Conservation (phyloP, 1,140 invertebrate species). For the Drosophila ironensis region DNA sequence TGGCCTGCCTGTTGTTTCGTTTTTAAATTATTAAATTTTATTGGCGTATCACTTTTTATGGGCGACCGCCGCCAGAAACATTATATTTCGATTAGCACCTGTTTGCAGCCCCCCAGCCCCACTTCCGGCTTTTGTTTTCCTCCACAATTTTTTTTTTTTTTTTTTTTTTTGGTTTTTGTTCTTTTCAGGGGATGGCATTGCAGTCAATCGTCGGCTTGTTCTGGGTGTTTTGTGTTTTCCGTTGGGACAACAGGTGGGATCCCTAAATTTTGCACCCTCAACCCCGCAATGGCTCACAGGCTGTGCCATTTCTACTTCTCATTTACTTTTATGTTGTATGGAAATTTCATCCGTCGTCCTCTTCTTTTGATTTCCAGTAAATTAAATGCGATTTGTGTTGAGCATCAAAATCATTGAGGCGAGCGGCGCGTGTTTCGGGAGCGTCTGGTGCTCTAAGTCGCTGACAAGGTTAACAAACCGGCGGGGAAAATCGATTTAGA, state of each 20-base stretch:
- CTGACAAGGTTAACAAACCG: slow-evolving; percentile 23
- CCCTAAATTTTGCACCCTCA: slow-evolving; percentile 12
- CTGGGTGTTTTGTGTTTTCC: not conserved
- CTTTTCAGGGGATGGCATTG: slow-evolving; percentile 24
- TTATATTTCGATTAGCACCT: slow-evolving; percentile 80
- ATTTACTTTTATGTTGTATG: slow-evolving; percentile 45
- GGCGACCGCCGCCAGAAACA: slow-evolving; percentile 71
- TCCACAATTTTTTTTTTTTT: not conserved
- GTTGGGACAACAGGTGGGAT: slow-evolving; percentile 60
- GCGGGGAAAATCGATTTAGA: slow-evolving; percentile 29
- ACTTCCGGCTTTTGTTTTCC: slow-evolving; percentile 10
- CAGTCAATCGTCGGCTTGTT: slow-evolving; percentile 43
- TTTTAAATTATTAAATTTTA: slow-evolving; percentile 81
- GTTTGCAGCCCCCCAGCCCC: slow-evolving; percentile 43
- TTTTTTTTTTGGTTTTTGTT: slow-evolving; percentile 21
- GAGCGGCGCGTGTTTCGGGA: slow-evolving; percentile 28
- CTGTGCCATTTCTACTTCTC: slow-evolving; percentile 27
- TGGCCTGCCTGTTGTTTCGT: slow-evolving; percentile 57
- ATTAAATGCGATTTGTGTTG: slow-evolving; percentile 71
- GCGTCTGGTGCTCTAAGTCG: slow-evolving; percentile 34
- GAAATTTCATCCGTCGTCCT: slow-evolving; percentile 40
- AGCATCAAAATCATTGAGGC: slow-evolving; percentile 35
- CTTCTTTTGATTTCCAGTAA: slow-evolving; percentile 68
- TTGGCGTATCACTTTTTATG: slow-evolving; percentile 79
- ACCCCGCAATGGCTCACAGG: not conserved